A percentile compares a stretch with the other conserved stretches of the same genome.
These are phyloP conservation scores for Thumatha senex DNA, from an alignment of 2,888 invertebrate species.

Conservation along the genomic window DNA sequence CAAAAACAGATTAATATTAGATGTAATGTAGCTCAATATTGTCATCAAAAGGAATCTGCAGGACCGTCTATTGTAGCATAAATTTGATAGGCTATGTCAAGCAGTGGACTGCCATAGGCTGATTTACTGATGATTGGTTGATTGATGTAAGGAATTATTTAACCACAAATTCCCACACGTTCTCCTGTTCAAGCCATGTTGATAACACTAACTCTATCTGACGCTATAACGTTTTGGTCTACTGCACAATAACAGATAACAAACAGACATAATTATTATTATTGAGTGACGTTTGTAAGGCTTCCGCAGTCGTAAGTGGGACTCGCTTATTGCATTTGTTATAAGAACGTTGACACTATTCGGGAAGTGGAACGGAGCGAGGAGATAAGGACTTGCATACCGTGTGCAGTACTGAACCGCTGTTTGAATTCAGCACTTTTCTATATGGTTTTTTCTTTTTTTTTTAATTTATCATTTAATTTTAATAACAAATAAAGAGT, in stretches of 20 bases:
- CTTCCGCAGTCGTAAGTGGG: slow-evolving; percentile 24
- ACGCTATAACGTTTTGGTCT: slow-evolving; percentile 1
- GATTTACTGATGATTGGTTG: too few species aligned
- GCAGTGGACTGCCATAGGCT: too few species aligned
- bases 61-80: too few species aligned
- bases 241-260: slow-evolving; percentile 13
- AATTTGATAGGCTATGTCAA: too few species aligned
- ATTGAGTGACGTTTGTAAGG: slow-evolving; percentile 11
- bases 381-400: not conserved
- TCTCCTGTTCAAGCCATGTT: not conserved
- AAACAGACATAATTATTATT: not conserved
- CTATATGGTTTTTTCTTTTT: too few species aligned
- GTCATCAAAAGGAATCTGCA: too few species aligned
- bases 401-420: too few species aligned
- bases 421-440: too few species aligned
- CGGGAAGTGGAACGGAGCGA: slow-evolving; percentile 1
- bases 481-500: too few species aligned
- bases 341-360: slow-evolving; percentile 22
- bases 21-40: too few species aligned
- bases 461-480: too few species aligned
- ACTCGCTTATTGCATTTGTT: slow-evolving; percentile 24
- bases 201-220: not conserved
- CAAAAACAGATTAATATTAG: too few species aligned
- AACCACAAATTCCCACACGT: not conserved
- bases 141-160: not conserved